Evolutionary conservation across 2,797 vertebrate genomes (phyloP).

Genomic region (Anolis apletophallus): DNA sequence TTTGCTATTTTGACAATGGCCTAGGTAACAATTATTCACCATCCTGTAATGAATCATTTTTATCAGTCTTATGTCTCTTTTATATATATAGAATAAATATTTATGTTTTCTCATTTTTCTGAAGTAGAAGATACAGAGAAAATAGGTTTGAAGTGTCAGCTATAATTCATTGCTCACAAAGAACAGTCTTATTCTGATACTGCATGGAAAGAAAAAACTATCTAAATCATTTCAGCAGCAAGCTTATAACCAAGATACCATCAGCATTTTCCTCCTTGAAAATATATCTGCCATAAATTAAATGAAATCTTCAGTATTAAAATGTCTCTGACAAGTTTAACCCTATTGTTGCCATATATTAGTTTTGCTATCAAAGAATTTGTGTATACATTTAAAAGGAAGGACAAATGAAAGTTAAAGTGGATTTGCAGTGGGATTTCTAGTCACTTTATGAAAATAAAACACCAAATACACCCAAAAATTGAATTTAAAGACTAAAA

Average conservation of each 20-base stretch:
- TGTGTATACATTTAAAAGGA: conserved; percentile 7
- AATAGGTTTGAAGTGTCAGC: conserved; percentile 78
- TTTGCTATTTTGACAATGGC: conserved; percentile 70
- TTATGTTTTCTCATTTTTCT: conserved; percentile 82
- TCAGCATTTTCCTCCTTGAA: conserved; percentile 80
- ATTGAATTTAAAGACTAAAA: not conserved
- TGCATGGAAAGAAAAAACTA: conserved; percentile 66
- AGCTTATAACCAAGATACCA: conserved; percentile 82
- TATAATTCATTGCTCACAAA: conserved; percentile 82
- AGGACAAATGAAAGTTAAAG: conserved; percentile 69
- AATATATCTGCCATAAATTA: conserved; percentile 80
- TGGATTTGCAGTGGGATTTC: conserved; percentile 28
- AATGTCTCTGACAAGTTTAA: conserved; percentile 74
- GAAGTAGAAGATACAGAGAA: conserved; percentile 76
- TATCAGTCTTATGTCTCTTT: conserved; percentile 74
- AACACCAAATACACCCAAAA: conserved; percentile 13
- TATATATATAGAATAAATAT: conserved; percentile 81
- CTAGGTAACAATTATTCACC: conserved; percentile 71
- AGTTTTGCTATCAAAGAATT: conserved; percentile 20
- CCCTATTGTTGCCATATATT: conserved; percentile 57
- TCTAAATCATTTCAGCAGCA: conserved; percentile 81
- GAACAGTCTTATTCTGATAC: conserved; percentile 74
- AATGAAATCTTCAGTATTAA: conserved; percentile 74
- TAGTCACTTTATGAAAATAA: conserved; percentile 11
- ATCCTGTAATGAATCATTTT: conserved; percentile 75